Conservation (phyloP, 2,113 vertebrate species). For the Rhegmatorhina hoffmannsi region DNA sequence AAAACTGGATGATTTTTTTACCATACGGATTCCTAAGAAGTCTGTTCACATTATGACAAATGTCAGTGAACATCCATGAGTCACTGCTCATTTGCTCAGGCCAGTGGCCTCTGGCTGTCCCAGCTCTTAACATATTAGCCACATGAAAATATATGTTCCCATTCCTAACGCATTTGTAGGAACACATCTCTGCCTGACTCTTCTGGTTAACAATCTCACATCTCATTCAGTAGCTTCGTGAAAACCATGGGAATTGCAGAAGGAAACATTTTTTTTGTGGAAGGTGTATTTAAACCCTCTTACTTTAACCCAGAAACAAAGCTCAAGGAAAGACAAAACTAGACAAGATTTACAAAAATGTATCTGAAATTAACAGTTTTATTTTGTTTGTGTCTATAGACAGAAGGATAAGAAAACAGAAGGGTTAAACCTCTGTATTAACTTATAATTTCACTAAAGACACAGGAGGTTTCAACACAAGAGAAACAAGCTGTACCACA, state of each 20-base stretch:
- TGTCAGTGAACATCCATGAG: slow-evolving; percentile 51
- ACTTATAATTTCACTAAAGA: not conserved
- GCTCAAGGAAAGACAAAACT: not conserved
- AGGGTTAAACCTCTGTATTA: not conserved
- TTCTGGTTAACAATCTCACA: not conserved
- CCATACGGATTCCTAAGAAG: not conserved
- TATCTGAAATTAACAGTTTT: not conserved
- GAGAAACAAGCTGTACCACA: not conserved
- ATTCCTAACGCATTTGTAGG: not conserved
- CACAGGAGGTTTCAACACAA: not conserved
- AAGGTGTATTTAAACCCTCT: not conserved
- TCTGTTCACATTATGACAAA: slow-evolving; percentile 51
- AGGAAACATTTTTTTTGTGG: not conserved
- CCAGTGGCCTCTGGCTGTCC: slow-evolving; percentile 3
- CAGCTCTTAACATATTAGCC: slow-evolving; percentile 15
- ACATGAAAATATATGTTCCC: not conserved
- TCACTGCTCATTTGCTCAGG: slow-evolving; percentile 20
- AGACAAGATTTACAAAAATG: not conserved
- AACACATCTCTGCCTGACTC: not conserved
- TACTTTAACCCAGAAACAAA: not conserved
- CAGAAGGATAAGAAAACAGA: not conserved
- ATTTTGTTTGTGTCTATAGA: not conserved
- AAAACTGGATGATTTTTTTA: slow-evolving; percentile 30
- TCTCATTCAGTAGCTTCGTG: not conserved
- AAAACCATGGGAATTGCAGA: not conserved